Conservation (phyloP, 1,140 invertebrate genomes). For the Saccostrea echinata region DNA sequence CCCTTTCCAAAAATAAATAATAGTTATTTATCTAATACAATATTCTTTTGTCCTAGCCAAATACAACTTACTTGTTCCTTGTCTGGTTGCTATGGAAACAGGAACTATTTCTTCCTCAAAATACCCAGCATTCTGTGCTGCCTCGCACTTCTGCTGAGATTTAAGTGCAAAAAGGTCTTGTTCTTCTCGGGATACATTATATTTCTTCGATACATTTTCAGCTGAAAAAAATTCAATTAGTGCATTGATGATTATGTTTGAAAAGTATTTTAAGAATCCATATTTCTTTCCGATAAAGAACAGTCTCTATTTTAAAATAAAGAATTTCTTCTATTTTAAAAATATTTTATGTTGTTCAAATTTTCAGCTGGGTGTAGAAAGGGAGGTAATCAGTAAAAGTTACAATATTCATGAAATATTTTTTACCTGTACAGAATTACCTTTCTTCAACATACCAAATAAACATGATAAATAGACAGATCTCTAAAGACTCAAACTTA, state of each 20-base stretch:
- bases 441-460: background rate
- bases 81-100: conserved; percentile 72
- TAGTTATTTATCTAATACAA: too few species aligned
- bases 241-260: too few species aligned
- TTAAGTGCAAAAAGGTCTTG: conserved; percentile 88
- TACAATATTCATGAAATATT: background rate
- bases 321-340: too few species aligned
- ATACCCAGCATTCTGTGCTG: conserved; percentile 84
- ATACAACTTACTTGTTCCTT: conserved; percentile 65
- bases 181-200: conserved; percentile 85
- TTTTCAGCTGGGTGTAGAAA: too few species aligned
- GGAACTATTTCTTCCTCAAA: conserved; percentile 83
- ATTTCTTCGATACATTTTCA: conserved; percentile 90
- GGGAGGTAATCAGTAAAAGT: background rate
- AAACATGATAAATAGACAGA: too few species aligned
- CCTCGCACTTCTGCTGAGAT: conserved; percentile 87
- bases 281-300: too few species aligned
- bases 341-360: too few species aligned
- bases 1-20: too few species aligned
- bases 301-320: too few species aligned
- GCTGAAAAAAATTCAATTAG: conserved; percentile 75
- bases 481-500: too few species aligned
- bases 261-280: too few species aligned
- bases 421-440: background rate
- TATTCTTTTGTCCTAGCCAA: too few species aligned